Conservation (phyloP, 1,140 invertebrate species). For the Drosophila saltans region DNA sequence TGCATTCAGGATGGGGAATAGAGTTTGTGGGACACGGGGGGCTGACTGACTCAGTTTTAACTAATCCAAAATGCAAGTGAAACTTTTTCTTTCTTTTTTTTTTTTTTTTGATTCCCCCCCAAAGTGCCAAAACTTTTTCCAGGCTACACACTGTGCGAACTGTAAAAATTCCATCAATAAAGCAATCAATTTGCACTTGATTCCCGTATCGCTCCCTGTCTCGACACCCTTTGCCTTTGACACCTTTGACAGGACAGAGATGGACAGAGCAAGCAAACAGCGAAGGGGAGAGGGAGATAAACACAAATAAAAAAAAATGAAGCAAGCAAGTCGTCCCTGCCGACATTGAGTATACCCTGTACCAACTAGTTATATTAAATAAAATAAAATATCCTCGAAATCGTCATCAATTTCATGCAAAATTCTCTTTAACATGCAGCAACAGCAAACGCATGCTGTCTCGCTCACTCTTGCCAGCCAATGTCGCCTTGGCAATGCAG, state of each 20-base stretch:
- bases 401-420: too few relatives aligned
- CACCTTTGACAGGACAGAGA: slow-evolving; percentile 69
- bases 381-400: too few relatives aligned
- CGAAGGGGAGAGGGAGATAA: slow-evolving; percentile 9
- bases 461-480: too few relatives aligned
- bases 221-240: slow-evolving; percentile 40
- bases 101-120: neutral
- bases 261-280: too few relatives aligned
- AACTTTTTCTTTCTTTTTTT: slow-evolving; percentile 37
- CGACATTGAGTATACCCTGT: too few relatives aligned
- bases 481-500: too few relatives aligned
- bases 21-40: neutral
- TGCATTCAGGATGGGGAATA: neutral
- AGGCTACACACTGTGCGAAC: slow-evolving; percentile 25
- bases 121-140: slow-evolving; percentile 10
- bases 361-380: too few relatives aligned
- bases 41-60: slow-evolving; percentile 12
- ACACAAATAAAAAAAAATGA: slow-evolving; percentile 37
- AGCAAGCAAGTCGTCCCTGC: too few relatives aligned
- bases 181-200: slow-evolving; percentile 69
- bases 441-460: too few relatives aligned
- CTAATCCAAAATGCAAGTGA: slow-evolving; percentile 52
- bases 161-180: slow-evolving; percentile 48
- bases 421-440: too few relatives aligned
- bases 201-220: neutral